Percentiles rank a stretch among this genome's conserved stretches.
Evolutionary conservation across 2,113 vertebrate genomes (phyloP).

Genomic region (Chionodraco myersi): DNA sequence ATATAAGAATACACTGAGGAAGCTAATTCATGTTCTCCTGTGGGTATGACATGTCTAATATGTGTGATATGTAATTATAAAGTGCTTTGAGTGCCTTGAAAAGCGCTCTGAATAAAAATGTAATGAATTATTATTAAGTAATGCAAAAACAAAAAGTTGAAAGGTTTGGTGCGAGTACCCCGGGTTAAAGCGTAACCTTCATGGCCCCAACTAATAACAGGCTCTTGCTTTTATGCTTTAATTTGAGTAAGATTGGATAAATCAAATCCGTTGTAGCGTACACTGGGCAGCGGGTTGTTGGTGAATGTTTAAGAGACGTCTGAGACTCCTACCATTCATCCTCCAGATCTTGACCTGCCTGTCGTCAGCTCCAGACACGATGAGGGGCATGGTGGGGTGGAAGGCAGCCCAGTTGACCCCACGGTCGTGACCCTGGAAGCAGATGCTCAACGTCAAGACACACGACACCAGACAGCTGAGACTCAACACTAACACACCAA

Average conservation of each 20-base stretch:
- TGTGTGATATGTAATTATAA: too few relatives aligned
- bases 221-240: neutral
- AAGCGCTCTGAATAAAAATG: too few relatives aligned
- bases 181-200: neutral
- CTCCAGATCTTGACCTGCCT: conserved; percentile 98
- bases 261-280: neutral
- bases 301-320: neutral
- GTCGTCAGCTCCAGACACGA: conserved; percentile 96
- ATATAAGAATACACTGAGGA: neutral
- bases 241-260: neutral
- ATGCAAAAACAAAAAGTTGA: neutral
- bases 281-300: neutral
- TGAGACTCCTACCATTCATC: conserved; percentile 91
- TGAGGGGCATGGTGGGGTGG: conserved; percentile 97
- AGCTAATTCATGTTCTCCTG: too few relatives aligned
- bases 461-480: neutral
- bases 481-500: too few relatives aligned
- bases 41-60: too few relatives aligned
- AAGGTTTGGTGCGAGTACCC: neutral
- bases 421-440: conserved; percentile 91
- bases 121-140: too few relatives aligned
- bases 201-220: neutral
- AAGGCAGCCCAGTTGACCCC: conserved; percentile 98
- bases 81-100: too few relatives aligned
- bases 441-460: conserved; percentile 6